Base-by-base conservation (phyloP, 2,888 invertebrate genomes). In the Epistrophe eligans region DNA sequence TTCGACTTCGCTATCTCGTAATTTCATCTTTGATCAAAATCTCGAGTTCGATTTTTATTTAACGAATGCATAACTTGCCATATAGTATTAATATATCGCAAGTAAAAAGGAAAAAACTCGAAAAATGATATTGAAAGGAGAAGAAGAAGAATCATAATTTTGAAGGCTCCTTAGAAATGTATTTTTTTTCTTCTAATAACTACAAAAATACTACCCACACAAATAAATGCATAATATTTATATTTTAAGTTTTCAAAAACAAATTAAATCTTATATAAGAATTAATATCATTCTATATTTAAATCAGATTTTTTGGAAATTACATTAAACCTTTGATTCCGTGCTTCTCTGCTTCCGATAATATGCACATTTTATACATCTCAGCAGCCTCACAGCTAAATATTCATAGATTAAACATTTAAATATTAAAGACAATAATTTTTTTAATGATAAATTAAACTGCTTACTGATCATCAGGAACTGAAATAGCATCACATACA, bases 381-480 rank as follows among this genome's bases (percentile, higher is more conserved):
- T 84, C 90, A 35, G 91, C 92, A 10, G 92, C 91, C 24, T 92
- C 92, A 48, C 92, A 92, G 35, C 92, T 91, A n/a, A 15, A 58
- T 11, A 5, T n/a, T 60, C 48, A 19, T 17, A 10, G 7, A 17
- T 48, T 9, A 8, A 28, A 19, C 50, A 71, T 19, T 81, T 40
- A 19, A 2, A n/a, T n/a, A 7, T 24, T 7, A 9, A 9, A 11
- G 19, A 7, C 24, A 24, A 24, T 0, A 11, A 13, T 8, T 28
- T 52, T 52, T 52, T 13, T 2, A 0, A 28, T 15, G 15, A 24
- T 8, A 32, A 0, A 40, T n/a, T n/a, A n/a, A n/a, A 15, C 40
- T 24, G 89, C 91, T 90, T 87, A 92, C 92, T 91, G 91, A 89
- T 92, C 92, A 24, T 90, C 91, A n/a, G 91, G 87, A 48, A 90